Percentiles rank a stretch among this genome's conserved stretches.
These are phyloP conservation scores for Notodonta dromedarius DNA, from an alignment of 2,888 invertebrate species.

Conservation along the genomic window DNA sequence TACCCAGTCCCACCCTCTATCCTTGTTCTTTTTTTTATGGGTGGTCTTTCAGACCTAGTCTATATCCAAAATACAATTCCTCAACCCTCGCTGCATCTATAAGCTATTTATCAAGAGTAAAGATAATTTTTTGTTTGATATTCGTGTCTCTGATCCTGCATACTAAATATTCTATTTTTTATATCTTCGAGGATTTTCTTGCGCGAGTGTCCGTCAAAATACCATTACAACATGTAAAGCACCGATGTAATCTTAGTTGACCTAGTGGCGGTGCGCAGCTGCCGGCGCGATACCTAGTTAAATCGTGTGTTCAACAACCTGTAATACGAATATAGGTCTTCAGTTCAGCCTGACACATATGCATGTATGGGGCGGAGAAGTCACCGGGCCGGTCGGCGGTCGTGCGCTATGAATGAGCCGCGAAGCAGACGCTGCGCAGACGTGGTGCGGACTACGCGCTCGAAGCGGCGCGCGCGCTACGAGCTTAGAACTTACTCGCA, in stretches of 20 bases:
- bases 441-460: constrained; percentile 64
- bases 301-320: not conserved
- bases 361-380: constrained; percentile 1
- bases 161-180: no score
- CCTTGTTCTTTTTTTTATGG: no score
- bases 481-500: constrained; percentile 10
- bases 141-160: no score
- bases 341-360: constrained; percentile 1
- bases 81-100: no score
- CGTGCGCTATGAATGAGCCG: constrained; percentile 51
- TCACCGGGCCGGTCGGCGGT: constrained; percentile 17
- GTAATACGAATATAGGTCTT: constrained; percentile 7
- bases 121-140: no score
- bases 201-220: not conserved
- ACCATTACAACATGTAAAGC: not conserved
- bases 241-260: not conserved
- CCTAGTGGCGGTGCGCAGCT: not conserved
- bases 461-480: constrained; percentile 25
- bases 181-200: no score
- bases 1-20: no score
- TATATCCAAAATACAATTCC: no score
- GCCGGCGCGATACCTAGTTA: no score
- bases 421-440: constrained; percentile 65
- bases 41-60: no score
- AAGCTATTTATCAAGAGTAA: no score